Conservation (phyloP, 2,113 vertebrate genomes). For the Alexandromys fortis region DNA sequence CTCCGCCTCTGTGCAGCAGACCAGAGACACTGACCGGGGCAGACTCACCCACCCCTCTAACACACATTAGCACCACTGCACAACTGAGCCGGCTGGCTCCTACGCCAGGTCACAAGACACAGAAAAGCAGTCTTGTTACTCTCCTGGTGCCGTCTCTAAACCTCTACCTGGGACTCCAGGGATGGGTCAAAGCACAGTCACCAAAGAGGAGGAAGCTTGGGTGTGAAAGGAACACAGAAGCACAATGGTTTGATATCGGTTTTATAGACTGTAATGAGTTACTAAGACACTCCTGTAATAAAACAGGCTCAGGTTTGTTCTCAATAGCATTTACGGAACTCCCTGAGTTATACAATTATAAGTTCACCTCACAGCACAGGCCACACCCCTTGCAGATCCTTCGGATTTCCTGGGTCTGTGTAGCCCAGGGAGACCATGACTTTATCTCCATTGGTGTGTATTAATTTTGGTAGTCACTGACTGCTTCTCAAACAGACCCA, state of each 20-base stretch:
- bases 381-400: background rate
- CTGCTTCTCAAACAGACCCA: background rate
- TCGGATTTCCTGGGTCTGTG: background rate
- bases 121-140: background rate
- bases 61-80: too few species aligned
- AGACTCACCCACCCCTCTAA: background rate
- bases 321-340: background rate
- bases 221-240: background rate
- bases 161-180: background rate
- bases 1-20: accelerated
- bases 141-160: background rate
- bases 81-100: background rate
- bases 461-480: background rate
- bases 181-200: background rate
- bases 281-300: background rate
- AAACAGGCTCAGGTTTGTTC: background rate
- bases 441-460: background rate
- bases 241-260: background rate
- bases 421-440: background rate
- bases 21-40: too few species aligned
- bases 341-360: background rate
- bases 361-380: background rate
- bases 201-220: background rate
- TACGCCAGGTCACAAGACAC: background rate
- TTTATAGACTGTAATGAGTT: background rate